Base-by-base conservation (phyloP, 2,888 invertebrate species). In the Alentia gelatinosa region DNA sequence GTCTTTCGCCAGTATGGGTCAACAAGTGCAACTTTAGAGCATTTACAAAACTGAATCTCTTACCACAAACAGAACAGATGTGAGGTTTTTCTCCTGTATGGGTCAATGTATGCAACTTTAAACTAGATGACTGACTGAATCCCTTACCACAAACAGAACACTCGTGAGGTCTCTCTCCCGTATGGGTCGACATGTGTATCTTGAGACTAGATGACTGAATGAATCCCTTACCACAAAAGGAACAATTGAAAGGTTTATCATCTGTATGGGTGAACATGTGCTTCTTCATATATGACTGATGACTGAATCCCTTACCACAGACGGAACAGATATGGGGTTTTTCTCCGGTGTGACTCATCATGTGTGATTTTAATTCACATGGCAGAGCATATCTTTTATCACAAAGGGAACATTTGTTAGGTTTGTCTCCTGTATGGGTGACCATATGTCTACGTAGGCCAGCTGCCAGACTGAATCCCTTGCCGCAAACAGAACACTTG, bases 271-370 rank as follows among this genome's bases (percentile, higher is more conserved):
- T 86, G 15, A n/a, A 1, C 42, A 50, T 86, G 86, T 86, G 86
- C 26, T 12, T 47, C 42, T 50, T 42, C 23, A 86, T 12, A 19
- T 40, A 5, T 42, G 47, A 12, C 9, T 0, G 5, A 0, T 15
- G 15, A 12, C 50, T n/a, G 39, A 89, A 89, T 23, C 23, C 37
- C 19, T 30, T 56, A 23, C 56, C 33, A 37, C 30, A 86, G 12
- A 9, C 86, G 1, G 74, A 74, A 74, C 74, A 74, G 4, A 33
- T 12, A 15, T 33, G 33, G 0, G 89, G 89, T 56, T 56, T 89
- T 19, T 63, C 63, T 35, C 89, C 56, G 56, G 89, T 56, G 37
- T 89, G 89, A 63, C 9, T 89, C 12, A 23, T 89, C 23, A 89
- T 42, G 47, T 86, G 86, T 4, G 5, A 0, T 9, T 74, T 74